Evolutionary conservation across 2,113 vertebrate genomes (phyloP).

Genomic region (Muntiacus reevesi): DNA sequence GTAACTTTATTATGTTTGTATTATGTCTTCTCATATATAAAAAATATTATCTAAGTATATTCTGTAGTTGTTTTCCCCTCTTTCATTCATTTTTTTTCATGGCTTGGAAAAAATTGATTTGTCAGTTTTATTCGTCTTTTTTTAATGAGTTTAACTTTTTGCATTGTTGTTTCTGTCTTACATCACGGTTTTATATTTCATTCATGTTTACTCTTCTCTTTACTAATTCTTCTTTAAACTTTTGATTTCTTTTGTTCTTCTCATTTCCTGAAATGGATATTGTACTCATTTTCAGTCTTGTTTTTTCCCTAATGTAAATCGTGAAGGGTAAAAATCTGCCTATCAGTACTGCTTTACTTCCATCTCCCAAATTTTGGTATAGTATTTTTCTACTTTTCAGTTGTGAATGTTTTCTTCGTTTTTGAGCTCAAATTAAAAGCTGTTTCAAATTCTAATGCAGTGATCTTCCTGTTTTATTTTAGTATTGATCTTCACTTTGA

Average conservation of each 20-base stretch:
- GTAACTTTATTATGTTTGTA: not conserved
- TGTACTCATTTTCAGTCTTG: not conserved
- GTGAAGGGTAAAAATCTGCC: not conserved
- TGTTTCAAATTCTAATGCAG: not conserved
- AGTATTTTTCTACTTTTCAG: not conserved
- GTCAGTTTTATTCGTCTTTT: not conserved
- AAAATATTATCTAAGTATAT: not conserved
- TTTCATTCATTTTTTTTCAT: not conserved
- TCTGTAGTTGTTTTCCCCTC: not conserved
- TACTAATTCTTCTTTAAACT: not conserved
- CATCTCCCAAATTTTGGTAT: not conserved
- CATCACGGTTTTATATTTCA: not conserved
- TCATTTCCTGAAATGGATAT: not conserved
- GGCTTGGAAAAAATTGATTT: not conserved
- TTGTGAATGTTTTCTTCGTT: not conserved
- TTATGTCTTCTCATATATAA: not conserved
- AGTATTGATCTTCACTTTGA: not conserved
- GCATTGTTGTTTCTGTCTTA: not conserved
- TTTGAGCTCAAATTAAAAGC: conserved; percentile 13
- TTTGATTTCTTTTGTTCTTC: not conserved
- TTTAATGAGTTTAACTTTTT: not conserved
- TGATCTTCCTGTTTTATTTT: not conserved
- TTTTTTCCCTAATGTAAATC: not conserved
- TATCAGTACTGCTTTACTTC: not conserved
- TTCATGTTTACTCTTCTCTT: not conserved